Percentiles rank a stretch among this genome's conserved stretches.
These are phyloP conservation scores for Donacobius atricapilla DNA, from an alignment of 2,113 vertebrate genomes.

Conservation along the genomic window DNA sequence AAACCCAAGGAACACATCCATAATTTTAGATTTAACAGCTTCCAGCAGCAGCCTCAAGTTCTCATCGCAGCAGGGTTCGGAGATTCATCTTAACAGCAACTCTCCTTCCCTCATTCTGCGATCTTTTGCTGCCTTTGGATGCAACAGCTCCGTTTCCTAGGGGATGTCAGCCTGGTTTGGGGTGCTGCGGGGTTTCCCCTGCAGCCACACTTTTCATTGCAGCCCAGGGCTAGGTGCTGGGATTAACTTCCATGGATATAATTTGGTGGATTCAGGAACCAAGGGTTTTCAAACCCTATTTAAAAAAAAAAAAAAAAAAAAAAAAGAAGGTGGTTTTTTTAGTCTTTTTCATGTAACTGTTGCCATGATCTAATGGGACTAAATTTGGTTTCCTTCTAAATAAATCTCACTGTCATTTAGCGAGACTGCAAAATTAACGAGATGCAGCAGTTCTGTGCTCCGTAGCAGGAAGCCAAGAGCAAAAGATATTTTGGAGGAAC, in stretches of 20 bases:
- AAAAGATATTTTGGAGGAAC: constrained; percentile 60
- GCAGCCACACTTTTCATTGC: neutral
- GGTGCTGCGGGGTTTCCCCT: neutral
- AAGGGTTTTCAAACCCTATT: neutral
- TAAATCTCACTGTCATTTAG: constrained; percentile 55
- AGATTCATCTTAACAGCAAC: neutral
- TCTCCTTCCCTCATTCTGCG: neutral
- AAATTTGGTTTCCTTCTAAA: constrained; percentile 63
- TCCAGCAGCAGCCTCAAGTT: neutral
- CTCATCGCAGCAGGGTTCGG: neutral
- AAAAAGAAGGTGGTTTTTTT: rapidly evolving
- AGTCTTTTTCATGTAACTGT: neutral
- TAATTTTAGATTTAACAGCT: neutral
- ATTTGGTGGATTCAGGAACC: neutral
- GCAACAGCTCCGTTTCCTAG: neutral
- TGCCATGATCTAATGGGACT: constrained; percentile 45
- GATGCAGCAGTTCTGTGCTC: constrained; percentile 54
- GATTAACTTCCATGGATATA: neutral
- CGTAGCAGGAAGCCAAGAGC: constrained; percentile 52
- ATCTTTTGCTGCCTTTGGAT: neutral
- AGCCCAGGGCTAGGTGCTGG: neutral
- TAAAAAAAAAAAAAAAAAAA: neutral
- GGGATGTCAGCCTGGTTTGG: neutral
- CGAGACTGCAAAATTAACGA: constrained; percentile 43
- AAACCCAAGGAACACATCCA: neutral